Conservation (phyloP, 2,797 vertebrate genomes). For the Hippoglossus hippoglossus region DNA sequence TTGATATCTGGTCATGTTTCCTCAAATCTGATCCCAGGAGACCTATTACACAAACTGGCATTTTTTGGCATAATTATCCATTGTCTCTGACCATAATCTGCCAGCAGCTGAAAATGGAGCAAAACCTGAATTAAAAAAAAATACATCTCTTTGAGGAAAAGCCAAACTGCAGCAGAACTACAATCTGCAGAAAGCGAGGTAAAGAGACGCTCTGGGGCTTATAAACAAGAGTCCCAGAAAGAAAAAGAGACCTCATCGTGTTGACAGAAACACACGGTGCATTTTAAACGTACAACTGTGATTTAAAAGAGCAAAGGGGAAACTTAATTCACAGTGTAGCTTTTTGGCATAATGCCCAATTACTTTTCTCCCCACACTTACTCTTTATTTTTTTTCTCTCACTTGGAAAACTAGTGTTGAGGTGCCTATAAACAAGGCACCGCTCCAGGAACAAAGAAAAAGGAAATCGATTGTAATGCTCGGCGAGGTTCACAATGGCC, state of each 20-base stretch:
- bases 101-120: constrained; percentile 12
- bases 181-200: constrained; percentile 17
- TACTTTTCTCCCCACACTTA: constrained; percentile 29
- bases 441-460: constrained; percentile 38
- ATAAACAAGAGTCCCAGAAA: constrained; percentile 1
- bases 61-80: neutral
- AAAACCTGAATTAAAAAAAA: constrained; percentile 4
- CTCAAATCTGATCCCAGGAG: neutral
- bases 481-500: constrained; percentile 41
- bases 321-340: constrained; percentile 28
- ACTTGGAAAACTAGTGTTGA: constrained; percentile 52
- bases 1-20: neutral
- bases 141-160: neutral
- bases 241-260: constrained; percentile 7
- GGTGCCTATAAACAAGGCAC: constrained; percentile 55
- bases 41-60: neutral
- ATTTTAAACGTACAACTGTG: constrained; percentile 30
- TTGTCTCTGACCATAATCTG: neutral
- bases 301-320: constrained; percentile 30
- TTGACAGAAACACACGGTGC: constrained; percentile 18
- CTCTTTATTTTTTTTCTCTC: constrained; percentile 42
- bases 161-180: constrained; percentile 3
- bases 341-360: constrained; percentile 21
- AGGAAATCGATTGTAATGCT: constrained; percentile 58
- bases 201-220: constrained; percentile 4